Conservation (phyloP, 2,113 vertebrate species). For the Tenebrosternarchus preto region DNA sequence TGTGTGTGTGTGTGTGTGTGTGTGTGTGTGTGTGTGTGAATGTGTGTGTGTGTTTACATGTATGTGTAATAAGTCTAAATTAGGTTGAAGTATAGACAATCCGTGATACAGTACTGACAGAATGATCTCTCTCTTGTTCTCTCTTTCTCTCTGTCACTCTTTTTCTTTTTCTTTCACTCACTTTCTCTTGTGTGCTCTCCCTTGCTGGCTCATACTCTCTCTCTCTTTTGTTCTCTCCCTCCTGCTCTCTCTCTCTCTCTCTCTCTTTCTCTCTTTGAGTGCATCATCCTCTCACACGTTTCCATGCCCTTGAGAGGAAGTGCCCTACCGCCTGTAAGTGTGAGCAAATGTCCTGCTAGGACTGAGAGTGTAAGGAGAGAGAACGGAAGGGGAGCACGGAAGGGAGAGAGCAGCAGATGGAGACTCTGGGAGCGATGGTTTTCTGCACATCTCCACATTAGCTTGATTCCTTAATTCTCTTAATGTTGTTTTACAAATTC, state of each 20-base stretch:
- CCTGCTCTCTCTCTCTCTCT: constrained; percentile 32
- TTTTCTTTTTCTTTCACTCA: too few species aligned
- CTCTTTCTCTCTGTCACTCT: constrained; percentile 25
- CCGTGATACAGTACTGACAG: constrained; percentile 48
- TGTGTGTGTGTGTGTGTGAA: constrained; percentile 28
- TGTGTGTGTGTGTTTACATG: constrained; percentile 23
- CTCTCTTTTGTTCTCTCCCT: constrained; percentile 31
- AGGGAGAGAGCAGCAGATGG: constrained; percentile 63
- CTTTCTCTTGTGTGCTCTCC: constrained; percentile 3
- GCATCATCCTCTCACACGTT: constrained; percentile 54
- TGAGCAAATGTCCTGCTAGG: constrained; percentile 25
- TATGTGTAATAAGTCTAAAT: constrained; percentile 43
- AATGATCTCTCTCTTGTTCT: constrained; percentile 22
- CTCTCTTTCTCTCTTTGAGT: constrained; percentile 33
- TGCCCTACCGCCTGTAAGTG: constrained; percentile 22
- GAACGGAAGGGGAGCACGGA: constrained; percentile 15
- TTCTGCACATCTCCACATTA: constrained; percentile 1
- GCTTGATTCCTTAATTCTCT: background rate
- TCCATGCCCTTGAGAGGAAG: constrained; percentile 58
- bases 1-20: constrained; percentile 26
- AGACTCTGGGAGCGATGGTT: constrained; percentile 55
- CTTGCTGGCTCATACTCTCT: constrained; percentile 19
- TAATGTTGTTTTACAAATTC: background rate
- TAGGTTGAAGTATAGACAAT: constrained; percentile 47
- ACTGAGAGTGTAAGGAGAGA: constrained; percentile 47